Percentiles rank a stretch among this genome's conserved stretches.
Conservation (phyloP, 1,140 invertebrate species). For the Lordiphosa stackelbergi region DNA sequence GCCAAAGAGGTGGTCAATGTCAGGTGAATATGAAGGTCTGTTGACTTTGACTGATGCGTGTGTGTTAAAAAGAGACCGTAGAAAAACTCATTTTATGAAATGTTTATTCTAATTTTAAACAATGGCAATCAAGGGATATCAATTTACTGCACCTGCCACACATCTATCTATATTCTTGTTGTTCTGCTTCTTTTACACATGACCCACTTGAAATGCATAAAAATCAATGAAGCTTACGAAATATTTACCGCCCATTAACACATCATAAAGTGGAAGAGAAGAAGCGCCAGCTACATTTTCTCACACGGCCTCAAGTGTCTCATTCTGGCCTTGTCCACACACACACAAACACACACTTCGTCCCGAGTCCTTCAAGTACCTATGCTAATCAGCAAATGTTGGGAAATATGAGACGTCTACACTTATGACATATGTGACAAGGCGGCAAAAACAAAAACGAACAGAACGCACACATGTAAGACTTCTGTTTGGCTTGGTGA, state of each 20-base stretch:
- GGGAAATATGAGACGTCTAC: conserved; percentile 55
- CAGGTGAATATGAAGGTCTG: conserved; percentile 34
- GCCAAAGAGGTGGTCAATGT: conserved; percentile 23
- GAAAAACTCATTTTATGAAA: neutral
- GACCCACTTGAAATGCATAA: conserved; percentile 57
- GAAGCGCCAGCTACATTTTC: conserved; percentile 23
- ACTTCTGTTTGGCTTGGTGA: conserved; percentile 38
- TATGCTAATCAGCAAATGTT: conserved; percentile 55
- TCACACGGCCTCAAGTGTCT: conserved; percentile 45
- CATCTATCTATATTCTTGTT: conserved; percentile 3
- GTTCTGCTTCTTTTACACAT: conserved; percentile 20
- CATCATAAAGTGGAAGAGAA: conserved; percentile 35
- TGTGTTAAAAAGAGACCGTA: too few relatives aligned
- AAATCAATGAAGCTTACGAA: conserved; percentile 69
- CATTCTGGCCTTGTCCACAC: conserved; percentile 17
- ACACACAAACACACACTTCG: neutral
- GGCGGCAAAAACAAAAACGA: conserved; percentile 34
- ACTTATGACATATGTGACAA: conserved; percentile 55
- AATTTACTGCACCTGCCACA: conserved; percentile 8
- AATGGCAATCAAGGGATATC: conserved; percentile 2
- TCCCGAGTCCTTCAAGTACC: conserved; percentile 51
- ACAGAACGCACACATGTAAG: conserved; percentile 52
- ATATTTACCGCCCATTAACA: conserved; percentile 73
- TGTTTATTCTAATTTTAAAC: conserved; percentile 1
- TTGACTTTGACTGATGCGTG: conserved; percentile 32